These are phyloP conservation scores for Rhizomys pruinosus DNA, from an alignment of 2,113 vertebrate genomes.

Conservation along the genomic window DNA sequence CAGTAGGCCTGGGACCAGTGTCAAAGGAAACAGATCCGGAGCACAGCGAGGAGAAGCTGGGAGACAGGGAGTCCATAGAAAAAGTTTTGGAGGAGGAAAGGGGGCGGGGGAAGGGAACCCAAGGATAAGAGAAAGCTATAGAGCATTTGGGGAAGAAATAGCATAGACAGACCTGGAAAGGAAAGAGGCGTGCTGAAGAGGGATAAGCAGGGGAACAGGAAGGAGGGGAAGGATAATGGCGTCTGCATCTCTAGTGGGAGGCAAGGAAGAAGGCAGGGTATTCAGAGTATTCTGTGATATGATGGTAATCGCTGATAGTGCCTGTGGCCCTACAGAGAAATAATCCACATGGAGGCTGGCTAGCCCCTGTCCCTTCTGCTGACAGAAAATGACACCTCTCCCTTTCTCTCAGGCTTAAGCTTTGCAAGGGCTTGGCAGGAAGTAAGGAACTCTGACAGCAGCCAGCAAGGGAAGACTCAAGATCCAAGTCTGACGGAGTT, in stretches of 20 bases:
- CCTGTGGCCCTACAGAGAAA: slow-evolving; percentile 43
- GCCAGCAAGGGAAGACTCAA: slow-evolving; percentile 55
- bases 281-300: slow-evolving; percentile 23
- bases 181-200: background rate
- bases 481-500: slow-evolving; percentile 60
- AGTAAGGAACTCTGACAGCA: slow-evolving; percentile 67
- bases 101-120: background rate
- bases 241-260: slow-evolving; percentile 18
- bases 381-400: slow-evolving; percentile 54
- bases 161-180: background rate
- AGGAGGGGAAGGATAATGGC: background rate
- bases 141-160: background rate
- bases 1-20: slow-evolving; percentile 86
- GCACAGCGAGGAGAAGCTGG: slow-evolving; percentile 73
- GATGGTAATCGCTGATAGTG: slow-evolving; percentile 59
- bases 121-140: slow-evolving; percentile 9
- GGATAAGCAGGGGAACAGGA: background rate
- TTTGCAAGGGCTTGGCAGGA: slow-evolving; percentile 71
- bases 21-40: slow-evolving; percentile 88
- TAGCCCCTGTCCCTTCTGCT: slow-evolving; percentile 24
- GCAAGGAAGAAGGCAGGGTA: slow-evolving; percentile 62
- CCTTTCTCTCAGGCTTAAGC: background rate
- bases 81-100: slow-evolving; percentile 56
- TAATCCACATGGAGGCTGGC: background rate
- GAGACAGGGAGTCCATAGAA: slow-evolving; percentile 66